A percentile compares a stretch with the other conserved stretches of the same genome.
These are phyloP conservation scores for Drosophila repleta DNA, from an alignment of 1,140 invertebrate genomes.

Conservation along the genomic window DNA sequence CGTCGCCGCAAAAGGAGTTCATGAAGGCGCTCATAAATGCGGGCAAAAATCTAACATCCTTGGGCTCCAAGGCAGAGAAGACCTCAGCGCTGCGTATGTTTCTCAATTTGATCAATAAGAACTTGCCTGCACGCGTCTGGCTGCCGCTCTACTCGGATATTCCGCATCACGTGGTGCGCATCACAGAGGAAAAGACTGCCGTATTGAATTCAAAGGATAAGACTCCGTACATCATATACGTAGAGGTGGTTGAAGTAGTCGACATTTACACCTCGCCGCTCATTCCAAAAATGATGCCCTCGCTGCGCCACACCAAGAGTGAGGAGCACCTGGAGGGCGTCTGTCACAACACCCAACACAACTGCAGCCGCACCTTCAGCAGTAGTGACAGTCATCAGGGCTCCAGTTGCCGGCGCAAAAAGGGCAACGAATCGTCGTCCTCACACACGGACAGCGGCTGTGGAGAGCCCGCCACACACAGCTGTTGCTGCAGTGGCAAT, in stretches of 20 bases:
- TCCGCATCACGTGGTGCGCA: conserved; percentile 95
- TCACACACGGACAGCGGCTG: conserved; percentile 28
- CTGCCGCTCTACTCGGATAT: conserved; percentile 97
- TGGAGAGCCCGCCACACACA: conserved; percentile 38
- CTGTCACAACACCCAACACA: conserved; percentile 62
- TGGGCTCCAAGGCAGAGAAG: conserved; percentile 96
- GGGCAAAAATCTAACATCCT: conserved; percentile 94
- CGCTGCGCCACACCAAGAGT: conserved; percentile 94
- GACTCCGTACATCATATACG: conserved; percentile 99
- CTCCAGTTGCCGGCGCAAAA: conserved; percentile 70
- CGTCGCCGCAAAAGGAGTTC: conserved; percentile 94
- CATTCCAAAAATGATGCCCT: conserved; percentile 91
- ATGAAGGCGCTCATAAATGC: conserved; percentile 94
- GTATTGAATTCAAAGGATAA: conserved; percentile 99
- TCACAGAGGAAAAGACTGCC: conserved; percentile 95
- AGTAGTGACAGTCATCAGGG: conserved; percentile 69
- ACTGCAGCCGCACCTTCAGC: conserved; percentile 64
- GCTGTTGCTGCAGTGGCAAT: conserved; percentile 2
- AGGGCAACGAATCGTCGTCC: conserved; percentile 7
- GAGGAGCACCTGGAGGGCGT: conserved; percentile 88
- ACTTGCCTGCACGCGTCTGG: conserved; percentile 98
- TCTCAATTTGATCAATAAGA: conserved; percentile 96
- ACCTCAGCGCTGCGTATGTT: conserved; percentile 95
- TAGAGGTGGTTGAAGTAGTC: conserved; percentile 97
- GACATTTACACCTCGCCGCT: conserved; percentile 93